A percentile compares a stretch with the other conserved stretches of the same genome.
These are phyloP conservation scores for Sebastes minor DNA, from an alignment of 2,797 vertebrate genomes.

Conservation along the genomic window DNA sequence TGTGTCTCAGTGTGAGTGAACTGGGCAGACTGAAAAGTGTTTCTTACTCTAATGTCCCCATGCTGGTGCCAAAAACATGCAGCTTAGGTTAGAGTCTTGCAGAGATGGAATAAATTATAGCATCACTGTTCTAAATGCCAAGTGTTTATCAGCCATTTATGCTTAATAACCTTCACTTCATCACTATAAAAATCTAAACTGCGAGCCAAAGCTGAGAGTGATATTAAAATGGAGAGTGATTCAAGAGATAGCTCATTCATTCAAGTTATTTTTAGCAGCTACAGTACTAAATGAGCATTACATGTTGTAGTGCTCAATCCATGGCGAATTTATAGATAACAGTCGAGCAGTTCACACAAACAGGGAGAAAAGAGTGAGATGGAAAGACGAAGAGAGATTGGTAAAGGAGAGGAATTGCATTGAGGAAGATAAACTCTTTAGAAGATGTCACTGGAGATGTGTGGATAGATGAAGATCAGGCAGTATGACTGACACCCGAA, in stretches of 20 bases:
- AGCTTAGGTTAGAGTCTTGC: constrained; percentile 49
- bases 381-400: not conserved
- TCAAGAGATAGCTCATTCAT: constrained; percentile 5
- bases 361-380: not conserved
- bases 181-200: constrained; percentile 27
- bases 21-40: not conserved
- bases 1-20: not conserved
- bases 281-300: not conserved
- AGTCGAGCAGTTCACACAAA: constrained; percentile 22
- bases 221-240: constrained; percentile 23
- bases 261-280: not conserved
- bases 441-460: constrained; percentile 25
- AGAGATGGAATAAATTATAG: constrained; percentile 61
- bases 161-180: constrained; percentile 53
- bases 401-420: not conserved
- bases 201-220: constrained; percentile 21
- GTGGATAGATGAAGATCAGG: constrained; percentile 21
- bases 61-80: constrained; percentile 46
- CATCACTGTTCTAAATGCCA: constrained; percentile 59
- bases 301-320: not conserved
- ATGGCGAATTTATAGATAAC: not conserved
- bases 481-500: not conserved
- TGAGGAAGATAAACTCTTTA: not conserved
- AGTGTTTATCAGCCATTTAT: constrained; percentile 64
- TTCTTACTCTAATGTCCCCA: constrained; percentile 30